Evolutionary conservation across 2,797 vertebrate species (phyloP).

Genomic region (Aselliscus stoliczkanus): DNA sequence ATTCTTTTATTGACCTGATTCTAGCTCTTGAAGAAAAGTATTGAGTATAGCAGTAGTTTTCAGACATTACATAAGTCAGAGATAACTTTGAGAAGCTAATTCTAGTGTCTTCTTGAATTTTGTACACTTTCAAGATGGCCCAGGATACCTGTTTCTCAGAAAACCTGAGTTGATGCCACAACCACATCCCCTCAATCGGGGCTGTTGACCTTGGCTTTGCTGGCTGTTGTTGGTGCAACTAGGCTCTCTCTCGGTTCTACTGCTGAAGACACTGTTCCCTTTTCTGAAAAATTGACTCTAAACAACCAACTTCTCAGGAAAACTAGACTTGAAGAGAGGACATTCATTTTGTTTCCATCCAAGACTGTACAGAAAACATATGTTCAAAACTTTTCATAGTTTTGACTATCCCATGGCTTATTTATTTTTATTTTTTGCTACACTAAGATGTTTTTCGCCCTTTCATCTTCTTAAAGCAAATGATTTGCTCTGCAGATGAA

Average conservation of each 20-base stretch:
- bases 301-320: background rate
- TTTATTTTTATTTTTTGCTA: background rate
- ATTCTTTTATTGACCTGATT: background rate
- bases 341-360: background rate
- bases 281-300: background rate
- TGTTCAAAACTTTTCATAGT: background rate
- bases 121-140: background rate
- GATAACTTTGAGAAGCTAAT: background rate
- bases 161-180: background rate
- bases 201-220: background rate
- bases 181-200: accelerated
- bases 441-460: background rate
- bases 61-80: background rate
- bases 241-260: background rate
- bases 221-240: background rate
- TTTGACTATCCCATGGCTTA: background rate
- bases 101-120: background rate
- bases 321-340: background rate
- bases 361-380: background rate
- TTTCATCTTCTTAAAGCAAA: slow-evolving; percentile 53
- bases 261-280: background rate
- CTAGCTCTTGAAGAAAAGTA: background rate
- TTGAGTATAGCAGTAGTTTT: background rate
- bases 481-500: background rate
- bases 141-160: background rate